phyloP scores from a whole-genome alignment of 2,113 vertebrate genomes.

The Diadophis punctatus region DNA sequence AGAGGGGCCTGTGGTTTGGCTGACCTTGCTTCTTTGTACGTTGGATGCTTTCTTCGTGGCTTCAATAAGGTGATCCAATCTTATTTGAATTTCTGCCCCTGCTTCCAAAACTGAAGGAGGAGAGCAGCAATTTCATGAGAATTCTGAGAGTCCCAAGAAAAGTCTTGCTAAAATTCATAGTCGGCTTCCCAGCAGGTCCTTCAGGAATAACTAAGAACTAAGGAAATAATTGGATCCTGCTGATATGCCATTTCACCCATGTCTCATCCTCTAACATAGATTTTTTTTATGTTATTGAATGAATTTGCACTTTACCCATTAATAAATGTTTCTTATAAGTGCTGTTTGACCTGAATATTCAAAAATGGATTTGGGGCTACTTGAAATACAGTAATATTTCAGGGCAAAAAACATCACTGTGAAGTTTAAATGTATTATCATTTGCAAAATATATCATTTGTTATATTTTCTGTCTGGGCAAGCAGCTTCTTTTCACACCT shows the following conservation, averaged over 20 bases:
- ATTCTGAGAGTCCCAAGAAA: accelerated
- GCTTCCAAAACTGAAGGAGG: conserved; percentile 15
- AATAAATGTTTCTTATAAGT: not conserved
- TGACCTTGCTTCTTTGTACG: conserved; percentile 40
- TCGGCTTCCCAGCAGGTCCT: accelerated
- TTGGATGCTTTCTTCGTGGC: conserved; percentile 49
- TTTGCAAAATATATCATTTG: not conserved
- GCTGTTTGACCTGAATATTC: not conserved
- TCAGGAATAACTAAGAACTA: not conserved
- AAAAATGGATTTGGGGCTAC: not conserved
- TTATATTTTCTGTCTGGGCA: not conserved
- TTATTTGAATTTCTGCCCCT: not conserved
- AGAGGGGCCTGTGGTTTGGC: conserved; percentile 58
- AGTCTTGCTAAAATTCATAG: not conserved
- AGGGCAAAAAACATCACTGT: not conserved
- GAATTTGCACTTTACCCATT: not conserved
- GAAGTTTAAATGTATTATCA: not conserved
- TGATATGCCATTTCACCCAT: not conserved
- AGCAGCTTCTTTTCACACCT: not conserved
- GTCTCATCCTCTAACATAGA: not conserved
- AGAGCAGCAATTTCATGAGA: not conserved
- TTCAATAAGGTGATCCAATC: conserved; percentile 33
- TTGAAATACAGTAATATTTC: not conserved
- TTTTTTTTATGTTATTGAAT: not conserved
- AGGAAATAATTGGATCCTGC: not conserved